A percentile compares a stretch with the other conserved stretches of the same genome.
These are phyloP conservation scores for Chrysolina oricalcia DNA, from an alignment of 2,888 invertebrate genomes.

Conservation along the genomic window DNA sequence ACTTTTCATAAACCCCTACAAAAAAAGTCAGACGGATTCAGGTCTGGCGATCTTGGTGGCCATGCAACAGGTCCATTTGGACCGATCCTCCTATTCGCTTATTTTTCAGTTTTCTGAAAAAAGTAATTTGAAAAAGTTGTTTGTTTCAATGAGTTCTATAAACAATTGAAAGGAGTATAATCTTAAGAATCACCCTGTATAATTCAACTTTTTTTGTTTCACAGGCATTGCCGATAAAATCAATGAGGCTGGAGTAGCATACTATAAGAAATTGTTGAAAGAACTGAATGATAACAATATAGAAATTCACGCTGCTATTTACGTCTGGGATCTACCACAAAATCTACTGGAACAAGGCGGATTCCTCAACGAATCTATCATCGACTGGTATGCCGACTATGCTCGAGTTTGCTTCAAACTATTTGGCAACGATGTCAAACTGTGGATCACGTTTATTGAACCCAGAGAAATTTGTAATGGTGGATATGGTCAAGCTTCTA, in stretches of 20 bases:
- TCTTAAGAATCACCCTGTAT: too few species aligned
- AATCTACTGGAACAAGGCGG: constrained; percentile 74
- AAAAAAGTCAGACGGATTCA: too few species aligned
- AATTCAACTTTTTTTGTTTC: too few species aligned
- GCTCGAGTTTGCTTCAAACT: constrained; percentile 73
- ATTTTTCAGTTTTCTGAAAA: too few species aligned
- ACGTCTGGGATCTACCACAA: constrained; percentile 70
- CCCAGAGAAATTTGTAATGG: constrained; percentile 63
- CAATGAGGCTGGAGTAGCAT: constrained; percentile 71
- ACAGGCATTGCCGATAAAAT: constrained; percentile 65
- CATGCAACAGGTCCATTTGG: too few species aligned
- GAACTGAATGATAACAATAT: constrained; percentile 74
- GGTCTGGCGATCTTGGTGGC: too few species aligned
- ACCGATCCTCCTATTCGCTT: too few species aligned
- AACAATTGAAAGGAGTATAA: too few species aligned
- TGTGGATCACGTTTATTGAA: constrained; percentile 76
- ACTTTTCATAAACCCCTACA: too few species aligned
- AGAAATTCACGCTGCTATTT: constrained; percentile 76
- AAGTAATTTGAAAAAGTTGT: too few species aligned
- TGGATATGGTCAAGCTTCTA: constrained; percentile 56
- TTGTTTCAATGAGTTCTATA: too few species aligned
- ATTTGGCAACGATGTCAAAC: constrained; percentile 67
- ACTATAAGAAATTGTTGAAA: constrained; percentile 58
- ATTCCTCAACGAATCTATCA: constrained; percentile 77
- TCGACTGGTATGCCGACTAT: constrained; percentile 77